phyloP scores from a whole-genome alignment of 2,888 invertebrate genomes.

The Operophtera brumata region DNA sequence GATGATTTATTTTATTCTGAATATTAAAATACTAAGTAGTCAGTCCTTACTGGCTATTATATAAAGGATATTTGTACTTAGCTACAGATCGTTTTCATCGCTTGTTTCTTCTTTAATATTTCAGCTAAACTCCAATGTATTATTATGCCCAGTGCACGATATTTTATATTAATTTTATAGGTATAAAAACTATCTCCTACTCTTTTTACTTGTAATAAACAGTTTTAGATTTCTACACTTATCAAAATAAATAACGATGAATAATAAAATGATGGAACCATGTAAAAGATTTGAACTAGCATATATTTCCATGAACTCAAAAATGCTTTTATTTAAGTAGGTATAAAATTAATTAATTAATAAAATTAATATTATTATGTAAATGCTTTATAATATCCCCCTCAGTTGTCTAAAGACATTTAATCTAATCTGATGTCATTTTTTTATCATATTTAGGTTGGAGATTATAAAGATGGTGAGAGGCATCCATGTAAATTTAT shows the following conservation, averaged over 20 bases:
- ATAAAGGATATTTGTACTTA: constrained; percentile 17
- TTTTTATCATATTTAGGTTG: constrained; percentile 11
- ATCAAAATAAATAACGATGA: not conserved
- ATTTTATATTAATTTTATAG: too few species aligned
- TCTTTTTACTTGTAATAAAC: too few species aligned
- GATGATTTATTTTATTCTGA: constrained; percentile 18
- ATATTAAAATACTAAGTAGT: constrained; percentile 7
- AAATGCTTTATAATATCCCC: constrained; percentile 12
- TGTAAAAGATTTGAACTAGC: not conserved
- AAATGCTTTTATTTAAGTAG: too few species aligned
- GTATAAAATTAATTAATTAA: not conserved
- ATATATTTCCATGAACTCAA: not conserved
- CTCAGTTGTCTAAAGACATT: constrained; percentile 5
- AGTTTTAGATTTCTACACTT: not conserved
- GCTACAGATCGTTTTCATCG: not conserved
- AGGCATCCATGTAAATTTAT: not conserved
- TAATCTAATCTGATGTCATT: constrained; percentile 15
- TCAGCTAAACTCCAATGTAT: too few species aligned
- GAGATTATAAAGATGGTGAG: too few species aligned
- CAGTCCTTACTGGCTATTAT: constrained; percentile 2
- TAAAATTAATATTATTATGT: not conserved
- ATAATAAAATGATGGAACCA: not conserved
- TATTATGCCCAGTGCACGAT: too few species aligned
- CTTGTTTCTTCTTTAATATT: not conserved
- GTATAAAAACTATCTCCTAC: too few species aligned